These are phyloP conservation scores for Trisateles emortualis DNA, from an alignment of 2,888 invertebrate species.

Conservation along the genomic window DNA sequence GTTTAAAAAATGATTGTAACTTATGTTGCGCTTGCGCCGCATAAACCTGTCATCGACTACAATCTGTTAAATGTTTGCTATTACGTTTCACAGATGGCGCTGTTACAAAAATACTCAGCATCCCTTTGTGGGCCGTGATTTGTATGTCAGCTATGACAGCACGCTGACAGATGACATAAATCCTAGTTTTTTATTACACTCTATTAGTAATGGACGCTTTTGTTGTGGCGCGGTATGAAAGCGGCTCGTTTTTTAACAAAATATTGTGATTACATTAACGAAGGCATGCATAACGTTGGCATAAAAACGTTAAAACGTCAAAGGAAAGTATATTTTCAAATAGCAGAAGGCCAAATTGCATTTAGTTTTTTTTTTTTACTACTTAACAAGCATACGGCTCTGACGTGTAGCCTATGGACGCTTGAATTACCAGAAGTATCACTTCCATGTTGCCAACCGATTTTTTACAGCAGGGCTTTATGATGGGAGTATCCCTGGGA, in stretches of 20 bases:
- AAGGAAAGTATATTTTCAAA: too few relatives aligned
- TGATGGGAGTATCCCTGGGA: too few relatives aligned
- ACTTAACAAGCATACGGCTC: too few relatives aligned
- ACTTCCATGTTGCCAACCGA: too few relatives aligned
- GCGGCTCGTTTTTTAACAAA: not conserved
- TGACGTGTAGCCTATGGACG: too few relatives aligned
- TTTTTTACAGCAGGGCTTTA: too few relatives aligned
- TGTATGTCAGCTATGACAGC: slow-evolving; percentile 43
- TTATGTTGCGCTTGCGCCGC: slow-evolving; percentile 38
- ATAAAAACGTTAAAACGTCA: too few relatives aligned
- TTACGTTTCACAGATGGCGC: slow-evolving; percentile 51
- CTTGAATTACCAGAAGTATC: too few relatives aligned
- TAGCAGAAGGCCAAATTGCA: too few relatives aligned
- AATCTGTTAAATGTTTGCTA: slow-evolving; percentile 57
- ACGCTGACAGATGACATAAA: slow-evolving; percentile 43
- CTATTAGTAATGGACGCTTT: slow-evolving; percentile 12
- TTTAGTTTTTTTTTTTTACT: too few relatives aligned
- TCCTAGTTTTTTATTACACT: slow-evolving; percentile 31
- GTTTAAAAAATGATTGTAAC: slow-evolving; percentile 36
- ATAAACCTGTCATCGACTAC: slow-evolving; percentile 70
- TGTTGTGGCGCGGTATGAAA: not conserved
- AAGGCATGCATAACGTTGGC: too few relatives aligned
- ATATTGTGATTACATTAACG: slow-evolving; percentile 4
- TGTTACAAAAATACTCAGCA: slow-evolving; percentile 42
- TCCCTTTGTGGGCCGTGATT: slow-evolving; percentile 47